Conservation (phyloP, 1,140 invertebrate species). For the Mycetomoellerius zeteki region DNA sequence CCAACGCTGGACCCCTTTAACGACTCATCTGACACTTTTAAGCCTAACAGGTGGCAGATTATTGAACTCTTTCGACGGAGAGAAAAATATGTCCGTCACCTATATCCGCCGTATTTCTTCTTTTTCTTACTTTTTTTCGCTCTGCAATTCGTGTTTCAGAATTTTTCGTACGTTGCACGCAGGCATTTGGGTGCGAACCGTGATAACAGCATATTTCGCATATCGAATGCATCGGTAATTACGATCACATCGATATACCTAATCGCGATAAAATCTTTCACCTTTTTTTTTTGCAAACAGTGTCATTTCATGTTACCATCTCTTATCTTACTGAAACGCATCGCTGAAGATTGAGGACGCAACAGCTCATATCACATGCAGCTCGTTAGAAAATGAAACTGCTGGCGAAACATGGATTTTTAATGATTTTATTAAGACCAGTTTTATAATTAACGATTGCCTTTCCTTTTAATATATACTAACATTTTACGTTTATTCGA, state of each 20-base stretch:
- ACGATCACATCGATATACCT: background rate
- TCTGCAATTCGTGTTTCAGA: background rate
- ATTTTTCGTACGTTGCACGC: background rate
- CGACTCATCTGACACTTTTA: constrained; percentile 63
- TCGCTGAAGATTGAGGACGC: background rate
- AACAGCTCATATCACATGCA: background rate
- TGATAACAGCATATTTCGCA: background rate
- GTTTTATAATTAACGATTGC: constrained; percentile 1
- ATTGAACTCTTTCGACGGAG: constrained; percentile 33
- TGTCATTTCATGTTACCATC: background rate
- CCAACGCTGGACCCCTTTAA: constrained; percentile 15
- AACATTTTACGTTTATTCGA: background rate
- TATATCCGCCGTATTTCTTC: background rate
- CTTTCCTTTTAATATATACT: too few species aligned
- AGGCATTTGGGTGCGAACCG: background rate
- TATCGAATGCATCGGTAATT: background rate
- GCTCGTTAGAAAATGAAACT: constrained; percentile 3
- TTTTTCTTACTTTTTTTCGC: background rate
- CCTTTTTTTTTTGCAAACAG: background rate
- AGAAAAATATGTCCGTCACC: constrained; percentile 28
- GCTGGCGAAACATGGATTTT: background rate
- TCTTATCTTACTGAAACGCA: background rate
- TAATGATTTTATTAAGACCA: background rate
- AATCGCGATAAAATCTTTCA: constrained; percentile 22
- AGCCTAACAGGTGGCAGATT: constrained; percentile 73